Conservation (phyloP, 2,888 invertebrate genomes). For the Stramonita haemastoma region DNA sequence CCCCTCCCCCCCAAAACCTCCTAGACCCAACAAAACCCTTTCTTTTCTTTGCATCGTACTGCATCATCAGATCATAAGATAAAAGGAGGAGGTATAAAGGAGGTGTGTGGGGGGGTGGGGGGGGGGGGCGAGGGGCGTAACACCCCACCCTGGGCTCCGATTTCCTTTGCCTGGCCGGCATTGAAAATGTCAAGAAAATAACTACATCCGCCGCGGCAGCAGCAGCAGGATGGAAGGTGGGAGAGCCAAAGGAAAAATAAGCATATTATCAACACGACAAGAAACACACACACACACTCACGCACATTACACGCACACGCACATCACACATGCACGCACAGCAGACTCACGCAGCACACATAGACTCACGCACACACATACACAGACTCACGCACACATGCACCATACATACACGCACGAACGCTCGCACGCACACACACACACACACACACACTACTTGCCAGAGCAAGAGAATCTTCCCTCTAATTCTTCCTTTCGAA, state of each 20-base stretch:
- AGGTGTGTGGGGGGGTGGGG: background rate
- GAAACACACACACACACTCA: background rate
- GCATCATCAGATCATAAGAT: constrained; percentile 7
- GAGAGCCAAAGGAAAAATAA: background rate
- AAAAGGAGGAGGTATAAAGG: background rate
- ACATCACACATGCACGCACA: too few species aligned
- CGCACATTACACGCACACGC: too few species aligned
- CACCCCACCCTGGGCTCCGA: constrained; percentile 3
- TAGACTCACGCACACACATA: too few species aligned
- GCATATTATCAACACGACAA: background rate
- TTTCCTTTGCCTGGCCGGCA: background rate
- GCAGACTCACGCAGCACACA: too few species aligned
- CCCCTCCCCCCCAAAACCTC: background rate
- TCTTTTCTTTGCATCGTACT: background rate
- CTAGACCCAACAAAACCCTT: background rate
- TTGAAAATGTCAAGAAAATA: constrained; percentile 27
- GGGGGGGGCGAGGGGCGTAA: background rate
- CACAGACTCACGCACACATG: background rate
- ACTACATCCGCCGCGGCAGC: background rate
- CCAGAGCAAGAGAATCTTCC: too few species aligned
- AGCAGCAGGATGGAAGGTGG: background rate
- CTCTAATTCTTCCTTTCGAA: background rate
- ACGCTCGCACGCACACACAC: background rate
- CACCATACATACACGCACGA: background rate
- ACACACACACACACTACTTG: background rate